Conservation (phyloP, 2,888 invertebrate species). For the Eucriotettix oculatus region DNA sequence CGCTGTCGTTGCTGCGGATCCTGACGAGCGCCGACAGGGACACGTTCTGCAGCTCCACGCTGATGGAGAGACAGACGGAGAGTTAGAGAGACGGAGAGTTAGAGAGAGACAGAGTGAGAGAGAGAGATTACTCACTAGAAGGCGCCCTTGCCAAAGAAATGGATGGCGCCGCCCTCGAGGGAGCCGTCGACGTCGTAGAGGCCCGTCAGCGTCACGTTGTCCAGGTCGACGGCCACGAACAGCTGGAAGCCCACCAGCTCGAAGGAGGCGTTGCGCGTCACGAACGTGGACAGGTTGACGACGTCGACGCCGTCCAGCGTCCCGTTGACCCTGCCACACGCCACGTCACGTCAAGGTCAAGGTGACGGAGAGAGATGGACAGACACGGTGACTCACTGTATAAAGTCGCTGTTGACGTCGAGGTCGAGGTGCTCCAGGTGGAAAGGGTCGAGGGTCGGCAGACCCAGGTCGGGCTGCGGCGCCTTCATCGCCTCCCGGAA, state of each 20-base stretch:
- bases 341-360: neutral
- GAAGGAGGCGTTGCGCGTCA: conserved; percentile 6
- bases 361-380: too few species aligned
- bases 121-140: conserved; percentile 14
- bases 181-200: conserved; percentile 10
- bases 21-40: neutral
- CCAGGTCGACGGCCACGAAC: conserved; percentile 7
- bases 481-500: conserved; percentile 12
- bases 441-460: conserved; percentile 15
- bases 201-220: neutral
- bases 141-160: conserved; percentile 14
- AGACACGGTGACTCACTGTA: conserved; percentile 5
- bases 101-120: too few species aligned
- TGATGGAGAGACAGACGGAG: too few species aligned
- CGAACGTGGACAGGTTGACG: conserved; percentile 11
- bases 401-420: conserved; percentile 9
- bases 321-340: conserved; percentile 4
- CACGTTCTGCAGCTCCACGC: too few species aligned
- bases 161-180: conserved; percentile 9
- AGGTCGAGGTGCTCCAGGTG: conserved; percentile 6
- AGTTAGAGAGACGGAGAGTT: too few species aligned
- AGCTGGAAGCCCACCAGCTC: conserved; percentile 10
- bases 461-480: conserved; percentile 13
- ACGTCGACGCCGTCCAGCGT: conserved; percentile 9
- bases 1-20: neutral